Conservation (phyloP, 2,113 vertebrate genomes). For the Nothoprocta perdicaria region DNA sequence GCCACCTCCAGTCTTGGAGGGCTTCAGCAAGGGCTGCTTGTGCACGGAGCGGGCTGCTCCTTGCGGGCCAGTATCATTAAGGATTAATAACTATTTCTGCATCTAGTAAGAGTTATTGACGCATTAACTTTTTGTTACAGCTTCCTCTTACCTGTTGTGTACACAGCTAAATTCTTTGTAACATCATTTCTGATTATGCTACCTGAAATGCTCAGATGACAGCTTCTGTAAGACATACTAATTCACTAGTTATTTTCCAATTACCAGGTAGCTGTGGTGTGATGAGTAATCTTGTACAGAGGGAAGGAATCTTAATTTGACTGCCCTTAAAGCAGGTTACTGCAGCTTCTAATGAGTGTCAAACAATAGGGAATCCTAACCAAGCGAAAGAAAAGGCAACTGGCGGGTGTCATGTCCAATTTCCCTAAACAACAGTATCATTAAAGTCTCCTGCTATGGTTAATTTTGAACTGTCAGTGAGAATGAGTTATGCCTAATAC, state of each 20-base stretch:
- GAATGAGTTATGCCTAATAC: neutral
- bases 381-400: slow-evolving; percentile 25
- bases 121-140: neutral
- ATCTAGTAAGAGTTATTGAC: slow-evolving; percentile 5
- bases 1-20: too few species aligned
- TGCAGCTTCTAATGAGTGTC: slow-evolving; percentile 37
- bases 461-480: neutral
- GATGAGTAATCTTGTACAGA: slow-evolving; percentile 12
- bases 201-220: neutral
- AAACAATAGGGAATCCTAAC: slow-evolving; percentile 32
- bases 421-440: neutral
- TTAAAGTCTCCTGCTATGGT: neutral
- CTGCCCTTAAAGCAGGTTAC: slow-evolving; percentile 26
- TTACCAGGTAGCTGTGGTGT: slow-evolving; percentile 24
- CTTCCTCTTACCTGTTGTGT: neutral
- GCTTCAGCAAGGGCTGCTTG: neutral
- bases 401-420: slow-evolving; percentile 13
- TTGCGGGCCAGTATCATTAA: neutral
- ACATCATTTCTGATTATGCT: neutral
- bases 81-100: neutral
- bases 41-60: neutral
- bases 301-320: slow-evolving; percentile 27
- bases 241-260: slow-evolving; percentile 15
- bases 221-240: neutral
- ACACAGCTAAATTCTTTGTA: neutral